phyloP scores from a whole-genome alignment of 2,797 vertebrate species.

The Pyrocephalus nanus region DNA sequence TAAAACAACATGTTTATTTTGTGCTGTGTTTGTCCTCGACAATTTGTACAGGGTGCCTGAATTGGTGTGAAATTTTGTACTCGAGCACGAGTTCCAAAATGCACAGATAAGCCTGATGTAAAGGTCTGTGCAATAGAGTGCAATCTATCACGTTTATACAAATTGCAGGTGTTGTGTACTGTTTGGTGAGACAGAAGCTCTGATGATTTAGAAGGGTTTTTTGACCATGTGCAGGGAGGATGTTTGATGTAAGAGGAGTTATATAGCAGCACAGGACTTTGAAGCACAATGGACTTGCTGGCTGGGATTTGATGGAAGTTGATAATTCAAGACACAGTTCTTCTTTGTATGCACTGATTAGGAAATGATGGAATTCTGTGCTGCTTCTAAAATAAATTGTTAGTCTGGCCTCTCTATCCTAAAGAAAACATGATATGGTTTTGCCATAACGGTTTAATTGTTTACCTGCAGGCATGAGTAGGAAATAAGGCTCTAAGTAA shows the following conservation, averaged over 20 bases:
- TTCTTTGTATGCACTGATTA: background rate
- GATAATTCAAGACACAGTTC: background rate
- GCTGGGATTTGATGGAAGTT: background rate
- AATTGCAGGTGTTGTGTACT: background rate
- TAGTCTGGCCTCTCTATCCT: background rate
- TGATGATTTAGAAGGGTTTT: background rate
- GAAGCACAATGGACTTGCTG: background rate
- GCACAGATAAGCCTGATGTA: accelerated
- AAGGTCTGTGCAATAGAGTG: background rate
- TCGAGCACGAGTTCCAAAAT: background rate
- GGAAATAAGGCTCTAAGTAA: background rate
- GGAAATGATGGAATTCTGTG: background rate
- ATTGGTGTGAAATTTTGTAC: background rate
- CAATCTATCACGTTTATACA: accelerated
- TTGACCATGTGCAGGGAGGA: background rate
- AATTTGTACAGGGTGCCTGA: background rate
- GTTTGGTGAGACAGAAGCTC: background rate
- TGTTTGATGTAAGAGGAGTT: background rate
- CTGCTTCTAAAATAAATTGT: background rate
- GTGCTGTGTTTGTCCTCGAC: background rate
- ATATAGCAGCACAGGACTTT: accelerated
- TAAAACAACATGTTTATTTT: conserved; percentile 71
- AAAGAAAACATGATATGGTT: background rate
- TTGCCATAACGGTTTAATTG: background rate
- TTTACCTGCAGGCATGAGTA: background rate